These are phyloP conservation scores for Morelia viridis DNA, from an alignment of 2,797 vertebrate species.

Conservation along the genomic window DNA sequence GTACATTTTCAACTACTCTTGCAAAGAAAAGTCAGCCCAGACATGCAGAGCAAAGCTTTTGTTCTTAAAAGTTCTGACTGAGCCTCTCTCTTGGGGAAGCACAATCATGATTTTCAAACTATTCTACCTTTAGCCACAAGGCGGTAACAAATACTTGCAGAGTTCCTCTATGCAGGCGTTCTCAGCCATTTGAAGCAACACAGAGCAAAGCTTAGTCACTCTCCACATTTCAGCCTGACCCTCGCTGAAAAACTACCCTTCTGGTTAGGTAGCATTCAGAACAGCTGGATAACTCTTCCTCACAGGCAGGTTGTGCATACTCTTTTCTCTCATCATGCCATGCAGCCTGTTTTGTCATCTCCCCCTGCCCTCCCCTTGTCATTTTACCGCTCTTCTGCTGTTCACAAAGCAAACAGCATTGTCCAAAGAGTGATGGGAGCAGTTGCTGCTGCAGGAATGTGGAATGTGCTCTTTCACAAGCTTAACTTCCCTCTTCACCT, in stretches of 20 bases:
- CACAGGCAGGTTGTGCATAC: neutral
- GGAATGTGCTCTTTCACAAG: conserved; percentile 68
- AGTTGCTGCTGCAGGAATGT: conserved; percentile 76
- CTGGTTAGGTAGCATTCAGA: neutral
- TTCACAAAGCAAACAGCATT: conserved; percentile 57
- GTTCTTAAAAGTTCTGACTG: neutral
- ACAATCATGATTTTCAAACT: neutral
- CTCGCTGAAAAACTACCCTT: neutral
- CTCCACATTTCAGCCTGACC: neutral
- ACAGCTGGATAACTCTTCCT: neutral
- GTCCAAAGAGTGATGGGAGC: conserved; percentile 78
- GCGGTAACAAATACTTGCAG: neutral
- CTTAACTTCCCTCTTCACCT: conserved; percentile 64
- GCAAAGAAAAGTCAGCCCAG: neutral
- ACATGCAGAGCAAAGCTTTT: neutral
- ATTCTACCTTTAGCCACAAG: neutral
- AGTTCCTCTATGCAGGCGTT: conserved; percentile 31
- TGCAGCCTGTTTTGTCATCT: conserved; percentile 30
- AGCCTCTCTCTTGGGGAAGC: neutral
- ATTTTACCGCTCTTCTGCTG: neutral
- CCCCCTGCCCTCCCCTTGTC: neutral
- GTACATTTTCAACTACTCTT: neutral
- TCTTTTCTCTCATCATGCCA: neutral
- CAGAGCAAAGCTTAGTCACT: neutral
- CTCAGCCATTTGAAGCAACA: conserved; percentile 9